These are phyloP conservation scores for Uropsilus gracilis DNA, from an alignment of 2,113 vertebrate species.

Conservation along the genomic window DNA sequence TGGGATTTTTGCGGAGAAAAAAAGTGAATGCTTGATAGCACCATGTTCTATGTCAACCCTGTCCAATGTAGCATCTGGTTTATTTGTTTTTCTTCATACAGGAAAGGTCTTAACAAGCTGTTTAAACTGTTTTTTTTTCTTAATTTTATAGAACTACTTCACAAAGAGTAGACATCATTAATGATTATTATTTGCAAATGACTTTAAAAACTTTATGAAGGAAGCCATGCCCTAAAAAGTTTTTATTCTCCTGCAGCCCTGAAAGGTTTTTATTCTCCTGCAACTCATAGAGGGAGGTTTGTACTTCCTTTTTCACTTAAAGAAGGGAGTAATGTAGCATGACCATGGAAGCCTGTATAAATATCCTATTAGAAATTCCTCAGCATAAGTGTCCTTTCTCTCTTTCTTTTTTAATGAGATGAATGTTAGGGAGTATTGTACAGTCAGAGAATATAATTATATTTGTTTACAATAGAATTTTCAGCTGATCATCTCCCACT, in stretches of 20 bases:
- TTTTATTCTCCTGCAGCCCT: background rate
- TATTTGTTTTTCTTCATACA: background rate
- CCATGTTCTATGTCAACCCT: background rate
- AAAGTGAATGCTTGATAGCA: background rate
- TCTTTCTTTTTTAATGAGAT: background rate
- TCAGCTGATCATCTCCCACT: background rate
- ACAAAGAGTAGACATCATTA: background rate
- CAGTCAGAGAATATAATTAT: background rate
- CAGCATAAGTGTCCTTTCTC: background rate
- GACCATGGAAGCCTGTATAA: background rate
- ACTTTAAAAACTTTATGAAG: background rate
- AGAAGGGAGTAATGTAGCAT: background rate
- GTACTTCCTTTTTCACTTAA: background rate
- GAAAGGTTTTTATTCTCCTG: background rate
- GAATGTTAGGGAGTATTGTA: background rate
- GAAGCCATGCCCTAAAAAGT: background rate
- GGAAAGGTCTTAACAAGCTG: background rate
- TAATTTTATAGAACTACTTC: background rate
- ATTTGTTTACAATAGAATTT: constrained; percentile 45
- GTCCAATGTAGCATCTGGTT: background rate
- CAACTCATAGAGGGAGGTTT: background rate
- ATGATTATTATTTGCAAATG: background rate
- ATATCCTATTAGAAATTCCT: background rate
- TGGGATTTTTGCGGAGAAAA: background rate
- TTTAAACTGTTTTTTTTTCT: background rate